phyloP scores from a whole-genome alignment of 2,113 vertebrate species.

The Notarius lentiginosus region DNA sequence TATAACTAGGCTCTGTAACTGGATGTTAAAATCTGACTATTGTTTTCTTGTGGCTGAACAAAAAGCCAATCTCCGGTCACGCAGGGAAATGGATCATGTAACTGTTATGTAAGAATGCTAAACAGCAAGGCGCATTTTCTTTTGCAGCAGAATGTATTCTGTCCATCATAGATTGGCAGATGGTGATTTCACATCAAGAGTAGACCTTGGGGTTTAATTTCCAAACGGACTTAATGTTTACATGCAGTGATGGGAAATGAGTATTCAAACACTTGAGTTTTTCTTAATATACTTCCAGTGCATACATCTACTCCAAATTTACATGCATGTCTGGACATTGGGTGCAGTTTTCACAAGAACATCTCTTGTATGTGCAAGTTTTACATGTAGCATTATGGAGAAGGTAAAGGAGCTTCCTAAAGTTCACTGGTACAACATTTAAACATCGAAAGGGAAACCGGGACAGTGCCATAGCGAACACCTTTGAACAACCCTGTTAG shows the following conservation, averaged over 20 bases:
- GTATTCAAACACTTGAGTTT: neutral
- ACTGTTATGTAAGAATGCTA: constrained; percentile 6
- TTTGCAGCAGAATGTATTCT: neutral
- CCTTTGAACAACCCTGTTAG: neutral
- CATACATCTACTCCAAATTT: neutral
- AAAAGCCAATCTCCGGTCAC: neutral
- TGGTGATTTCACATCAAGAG: neutral
- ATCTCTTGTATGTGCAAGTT: neutral
- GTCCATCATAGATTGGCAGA: neutral
- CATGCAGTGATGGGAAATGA: neutral
- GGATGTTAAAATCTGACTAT: constrained; percentile 19
- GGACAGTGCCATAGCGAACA: neutral
- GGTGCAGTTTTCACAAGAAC: neutral
- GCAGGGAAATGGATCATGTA: neutral
- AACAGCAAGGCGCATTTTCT: neutral
- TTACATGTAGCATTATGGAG: neutral
- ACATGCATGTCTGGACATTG: neutral
- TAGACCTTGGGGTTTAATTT: neutral
- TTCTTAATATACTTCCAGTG: neutral
- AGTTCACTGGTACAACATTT: neutral
- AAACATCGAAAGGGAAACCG: neutral
- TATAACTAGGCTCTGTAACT: neutral
- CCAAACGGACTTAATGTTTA: neutral
- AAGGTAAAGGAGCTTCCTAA: neutral
- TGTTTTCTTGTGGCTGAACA: constrained; percentile 15